Percentiles rank a stretch among this genome's conserved stretches.
phyloP scores from a whole-genome alignment of 1,140 invertebrate genomes.

The fruit fly (Drosophila melanogaster) region DNA sequence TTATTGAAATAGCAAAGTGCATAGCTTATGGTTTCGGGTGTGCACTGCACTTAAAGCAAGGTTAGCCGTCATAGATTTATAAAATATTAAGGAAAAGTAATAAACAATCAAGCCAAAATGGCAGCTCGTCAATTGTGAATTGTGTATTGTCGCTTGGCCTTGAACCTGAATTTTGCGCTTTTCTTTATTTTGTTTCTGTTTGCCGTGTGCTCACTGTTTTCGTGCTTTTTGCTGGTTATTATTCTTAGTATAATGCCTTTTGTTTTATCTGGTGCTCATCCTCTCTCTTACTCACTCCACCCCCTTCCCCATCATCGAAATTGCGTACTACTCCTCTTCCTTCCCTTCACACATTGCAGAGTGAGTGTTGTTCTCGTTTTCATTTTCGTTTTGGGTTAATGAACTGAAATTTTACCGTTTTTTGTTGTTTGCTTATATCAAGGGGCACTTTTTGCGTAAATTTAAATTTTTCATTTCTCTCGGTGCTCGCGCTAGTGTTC shows the following conservation, averaged over 20 bases:
- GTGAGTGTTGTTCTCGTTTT: slow-evolving; percentile 20
- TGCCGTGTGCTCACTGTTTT: slow-evolving; percentile 25
- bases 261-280: slow-evolving; percentile 33
- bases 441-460: slow-evolving; percentile 36
- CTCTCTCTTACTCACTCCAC: background rate
- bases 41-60: background rate
- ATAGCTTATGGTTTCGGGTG: background rate
- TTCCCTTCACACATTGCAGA: slow-evolving; percentile 22
- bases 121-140: slow-evolving; percentile 23
- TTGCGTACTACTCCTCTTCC: background rate
- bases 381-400: slow-evolving; percentile 48
- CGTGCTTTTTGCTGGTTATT: slow-evolving; percentile 34
- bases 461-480: slow-evolving; percentile 32
- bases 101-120: slow-evolving; percentile 19
- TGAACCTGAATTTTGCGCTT: slow-evolving; percentile 78
- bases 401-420: slow-evolving; percentile 44
- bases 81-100: slow-evolving; percentile 2
- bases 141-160: slow-evolving; percentile 56
- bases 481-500: background rate
- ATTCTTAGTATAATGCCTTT: slow-evolving; percentile 62
- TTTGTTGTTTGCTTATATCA: slow-evolving; percentile 33
- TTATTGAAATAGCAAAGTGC: no score
- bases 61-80: slow-evolving; percentile 15
- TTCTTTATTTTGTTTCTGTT: slow-evolving; percentile 51
- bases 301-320: background rate